Evolutionary conservation across 2,888 invertebrate species (phyloP).

Genomic region (Polietes domitor): DNA sequence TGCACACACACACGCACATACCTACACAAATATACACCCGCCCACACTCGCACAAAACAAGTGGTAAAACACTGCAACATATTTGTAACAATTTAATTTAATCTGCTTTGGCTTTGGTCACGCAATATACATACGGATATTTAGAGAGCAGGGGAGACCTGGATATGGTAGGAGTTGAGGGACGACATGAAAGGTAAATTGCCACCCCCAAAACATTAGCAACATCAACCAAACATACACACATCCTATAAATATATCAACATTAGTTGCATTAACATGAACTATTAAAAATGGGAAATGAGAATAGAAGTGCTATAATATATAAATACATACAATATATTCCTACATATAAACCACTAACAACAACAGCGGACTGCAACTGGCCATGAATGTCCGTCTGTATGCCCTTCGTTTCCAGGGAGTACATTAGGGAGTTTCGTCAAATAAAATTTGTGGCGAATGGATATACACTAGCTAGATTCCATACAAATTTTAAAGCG

Average conservation of each 20-base stretch:
- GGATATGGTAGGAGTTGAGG: no score
- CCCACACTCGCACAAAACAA: not conserved
- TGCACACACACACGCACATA: not conserved
- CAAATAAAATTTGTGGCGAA: no score
- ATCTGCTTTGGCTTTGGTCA: constrained; percentile 43
- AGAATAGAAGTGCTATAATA: not conserved
- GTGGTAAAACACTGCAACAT: constrained; percentile 5
- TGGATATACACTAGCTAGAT: no score
- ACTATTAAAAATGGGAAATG: constrained; percentile 8
- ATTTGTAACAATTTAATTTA: constrained; percentile 51
- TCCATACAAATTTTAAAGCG: no score
- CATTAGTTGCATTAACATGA: not conserved
- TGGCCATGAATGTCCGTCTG: no score
- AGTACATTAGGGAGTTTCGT: no score
- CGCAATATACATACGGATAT: constrained; percentile 30
- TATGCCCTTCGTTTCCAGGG: no score
- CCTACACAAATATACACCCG: not conserved
- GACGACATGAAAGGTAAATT: not conserved
- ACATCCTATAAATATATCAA: not conserved
- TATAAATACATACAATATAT: no score
- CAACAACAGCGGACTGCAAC: no score
- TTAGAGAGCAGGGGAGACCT: not conserved
- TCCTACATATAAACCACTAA: no score
- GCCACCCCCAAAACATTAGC: constrained; percentile 3
- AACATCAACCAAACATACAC: not conserved